These are phyloP conservation scores for Sebastes umbrosus DNA, from an alignment of 2,797 vertebrate genomes.

Conservation along the genomic window DNA sequence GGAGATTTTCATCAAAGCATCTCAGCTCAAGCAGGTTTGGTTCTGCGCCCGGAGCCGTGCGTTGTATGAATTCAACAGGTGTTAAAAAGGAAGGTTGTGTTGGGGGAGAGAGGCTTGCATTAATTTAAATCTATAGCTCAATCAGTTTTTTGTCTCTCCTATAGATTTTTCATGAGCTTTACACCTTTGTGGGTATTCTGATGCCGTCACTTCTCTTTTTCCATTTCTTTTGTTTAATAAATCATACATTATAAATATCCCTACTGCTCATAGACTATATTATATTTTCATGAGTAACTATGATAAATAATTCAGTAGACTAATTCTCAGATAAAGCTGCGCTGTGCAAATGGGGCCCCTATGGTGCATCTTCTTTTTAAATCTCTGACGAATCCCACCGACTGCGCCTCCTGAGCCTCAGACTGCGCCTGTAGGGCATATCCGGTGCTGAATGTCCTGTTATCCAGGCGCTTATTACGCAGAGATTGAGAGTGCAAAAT, in stretches of 20 bases:
- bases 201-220: background rate
- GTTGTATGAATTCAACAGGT: background rate
- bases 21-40: background rate
- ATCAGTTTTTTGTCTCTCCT: background rate
- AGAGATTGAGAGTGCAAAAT: background rate
- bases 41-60: background rate
- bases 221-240: background rate
- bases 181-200: background rate
- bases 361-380: background rate
- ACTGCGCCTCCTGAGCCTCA: background rate
- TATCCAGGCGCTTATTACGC: background rate
- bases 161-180: background rate
- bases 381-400: background rate
- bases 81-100: background rate
- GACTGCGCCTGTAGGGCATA: background rate
- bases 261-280: background rate
- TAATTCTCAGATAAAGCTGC: background rate
- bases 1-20: background rate
- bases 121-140: background rate
- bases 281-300: background rate
- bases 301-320: slow-evolving; percentile 12
- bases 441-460: background rate
- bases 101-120: background rate
- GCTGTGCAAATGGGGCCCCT: no score
- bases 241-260: background rate